phyloP scores from a whole-genome alignment of 2,888 invertebrate species.

The Melitaea athalia region DNA sequence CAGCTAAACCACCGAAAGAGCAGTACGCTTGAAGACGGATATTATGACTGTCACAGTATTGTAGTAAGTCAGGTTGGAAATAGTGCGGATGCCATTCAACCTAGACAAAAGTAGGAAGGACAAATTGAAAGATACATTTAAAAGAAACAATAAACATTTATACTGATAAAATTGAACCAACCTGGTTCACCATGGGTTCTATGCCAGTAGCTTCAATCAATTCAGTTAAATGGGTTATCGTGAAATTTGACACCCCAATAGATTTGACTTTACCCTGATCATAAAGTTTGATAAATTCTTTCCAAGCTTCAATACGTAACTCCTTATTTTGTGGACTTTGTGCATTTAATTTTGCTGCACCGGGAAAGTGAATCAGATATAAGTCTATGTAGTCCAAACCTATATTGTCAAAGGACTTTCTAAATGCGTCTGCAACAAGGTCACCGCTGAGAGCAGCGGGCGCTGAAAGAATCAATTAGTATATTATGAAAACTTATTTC shows the following conservation, averaged over 20 bases:
- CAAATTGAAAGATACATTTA: conserved; percentile 18
- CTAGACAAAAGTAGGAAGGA: conserved; percentile 46
- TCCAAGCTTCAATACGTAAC: conserved; percentile 86
- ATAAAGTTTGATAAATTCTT: conserved; percentile 84
- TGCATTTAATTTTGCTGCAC: conserved; percentile 70
- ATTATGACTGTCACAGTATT: conserved; percentile 84
- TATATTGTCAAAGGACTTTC: conserved; percentile 83
- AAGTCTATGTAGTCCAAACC: conserved; percentile 88
- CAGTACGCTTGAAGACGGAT: conserved; percentile 92
- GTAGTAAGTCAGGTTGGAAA: conserved; percentile 83
- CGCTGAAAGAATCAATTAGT: conserved; percentile 46
- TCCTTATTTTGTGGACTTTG: conserved; percentile 68
- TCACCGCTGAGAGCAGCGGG: conserved; percentile 51
- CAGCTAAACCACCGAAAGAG: conserved; percentile 85
- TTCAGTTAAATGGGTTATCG: conserved; percentile 85
- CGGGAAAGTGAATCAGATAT: conserved; percentile 93
- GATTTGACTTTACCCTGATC: conserved; percentile 83
- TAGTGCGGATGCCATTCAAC: conserved; percentile 92
- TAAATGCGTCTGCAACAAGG: conserved; percentile 76
- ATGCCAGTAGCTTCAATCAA: conserved; percentile 78
- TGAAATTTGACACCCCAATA: conserved; percentile 93
- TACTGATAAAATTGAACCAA: conserved; percentile 51
- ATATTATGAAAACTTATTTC: background rate
- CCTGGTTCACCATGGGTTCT: conserved; percentile 89
- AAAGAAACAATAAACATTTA: background rate